These are phyloP conservation scores for Peromyscus aztecus DNA, from an alignment of 2,797 vertebrate species.

Conservation along the genomic window DNA sequence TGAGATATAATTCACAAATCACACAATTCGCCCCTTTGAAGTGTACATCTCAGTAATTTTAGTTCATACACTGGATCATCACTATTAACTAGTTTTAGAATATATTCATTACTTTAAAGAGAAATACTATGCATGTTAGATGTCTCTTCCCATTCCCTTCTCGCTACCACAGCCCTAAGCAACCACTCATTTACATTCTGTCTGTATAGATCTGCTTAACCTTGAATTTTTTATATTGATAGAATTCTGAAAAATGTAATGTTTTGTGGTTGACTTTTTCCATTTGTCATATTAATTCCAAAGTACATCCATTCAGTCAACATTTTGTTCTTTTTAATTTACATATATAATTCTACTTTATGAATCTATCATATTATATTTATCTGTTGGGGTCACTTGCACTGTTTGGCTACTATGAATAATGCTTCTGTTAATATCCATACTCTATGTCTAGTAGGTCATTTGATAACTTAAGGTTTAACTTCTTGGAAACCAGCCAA, in stretches of 20 bases:
- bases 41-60: neutral
- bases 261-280: neutral
- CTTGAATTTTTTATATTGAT: neutral
- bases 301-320: neutral
- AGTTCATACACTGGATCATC: neutral
- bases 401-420: neutral
- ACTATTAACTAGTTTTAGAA: neutral
- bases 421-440: neutral
- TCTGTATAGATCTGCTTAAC: neutral
- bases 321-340: neutral
- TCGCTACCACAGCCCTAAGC: neutral
- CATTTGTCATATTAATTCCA: neutral
- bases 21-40: neutral
- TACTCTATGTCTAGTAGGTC: neutral
- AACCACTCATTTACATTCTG: neutral
- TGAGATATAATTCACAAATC: constrained; percentile 25
- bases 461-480: constrained; percentile 8
- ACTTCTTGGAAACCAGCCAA: neutral
- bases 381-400: neutral
- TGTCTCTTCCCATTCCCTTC: neutral
- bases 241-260: neutral
- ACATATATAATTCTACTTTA: neutral
- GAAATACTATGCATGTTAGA: neutral
- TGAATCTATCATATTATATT: neutral
- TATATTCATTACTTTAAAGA: neutral